Percentiles rank a stretch among this genome's conserved stretches.
Evolutionary conservation across 2,797 vertebrate genomes (phyloP).

Genomic region (Sebastiscus tertius): DNA sequence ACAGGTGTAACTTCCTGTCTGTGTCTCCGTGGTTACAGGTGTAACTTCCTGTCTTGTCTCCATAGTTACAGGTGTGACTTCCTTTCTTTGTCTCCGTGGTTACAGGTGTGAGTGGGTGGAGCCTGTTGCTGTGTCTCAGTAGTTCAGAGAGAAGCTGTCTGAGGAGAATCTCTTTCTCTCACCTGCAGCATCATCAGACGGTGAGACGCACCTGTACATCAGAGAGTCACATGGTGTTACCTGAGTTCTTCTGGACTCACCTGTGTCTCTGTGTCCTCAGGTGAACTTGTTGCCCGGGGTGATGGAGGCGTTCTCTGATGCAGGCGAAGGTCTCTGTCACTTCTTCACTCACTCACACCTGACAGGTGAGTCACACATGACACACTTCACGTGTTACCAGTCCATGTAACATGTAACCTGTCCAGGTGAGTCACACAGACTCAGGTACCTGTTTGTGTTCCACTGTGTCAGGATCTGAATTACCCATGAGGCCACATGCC

Average conservation of each 20-base stretch:
- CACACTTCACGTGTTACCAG: not conserved
- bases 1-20: too few species aligned
- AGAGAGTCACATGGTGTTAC: not conserved
- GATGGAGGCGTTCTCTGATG: conserved; percentile 87
- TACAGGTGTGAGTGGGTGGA: conserved; percentile 81
- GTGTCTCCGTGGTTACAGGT: too few species aligned
- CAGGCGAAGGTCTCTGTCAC: conserved; percentile 84
- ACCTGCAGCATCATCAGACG: conserved; percentile 84
- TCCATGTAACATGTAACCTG: not conserved
- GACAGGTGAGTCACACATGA: conserved; percentile 82
- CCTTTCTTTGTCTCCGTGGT: not conserved
- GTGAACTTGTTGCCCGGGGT: conserved; percentile 89
- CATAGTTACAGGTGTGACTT: not conserved
- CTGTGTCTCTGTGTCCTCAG: conserved; percentile 70
- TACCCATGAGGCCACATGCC: conserved; percentile 56
- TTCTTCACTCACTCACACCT: conserved; percentile 74
- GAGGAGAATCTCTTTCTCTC: conserved; percentile 78
- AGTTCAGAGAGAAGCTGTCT: conserved; percentile 82
- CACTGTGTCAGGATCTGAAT: conserved; percentile 18
- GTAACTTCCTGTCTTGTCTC: too few species aligned
- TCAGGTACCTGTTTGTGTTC: not conserved
- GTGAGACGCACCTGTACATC: conserved; percentile 73
- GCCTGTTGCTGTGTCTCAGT: conserved; percentile 89
- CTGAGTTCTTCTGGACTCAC: conserved; percentile 5
- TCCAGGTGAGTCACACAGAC: not conserved